Conservation (phyloP, 2,888 invertebrate species). For the Hirtodrosophila trivittata region DNA sequence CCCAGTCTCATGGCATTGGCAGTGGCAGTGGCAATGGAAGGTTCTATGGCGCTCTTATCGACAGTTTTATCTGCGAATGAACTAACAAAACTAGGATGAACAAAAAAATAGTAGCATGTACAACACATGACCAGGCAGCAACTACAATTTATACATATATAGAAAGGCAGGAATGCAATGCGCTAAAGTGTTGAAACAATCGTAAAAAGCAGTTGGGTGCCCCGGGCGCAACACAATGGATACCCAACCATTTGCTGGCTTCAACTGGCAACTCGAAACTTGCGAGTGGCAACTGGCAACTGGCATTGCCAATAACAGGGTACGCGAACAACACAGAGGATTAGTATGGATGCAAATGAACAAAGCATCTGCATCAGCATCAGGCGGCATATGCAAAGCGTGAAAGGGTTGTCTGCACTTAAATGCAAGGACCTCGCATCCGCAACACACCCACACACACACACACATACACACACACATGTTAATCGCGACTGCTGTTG, state of each 20-base stretch:
- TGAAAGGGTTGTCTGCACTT: constrained; percentile 55
- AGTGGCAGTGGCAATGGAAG: constrained; percentile 13
- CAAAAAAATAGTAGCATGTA: constrained; percentile 31
- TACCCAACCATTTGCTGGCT: no score
- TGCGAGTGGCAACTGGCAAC: constrained; percentile 26
- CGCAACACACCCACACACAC: constrained; percentile 12
- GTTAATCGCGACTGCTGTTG: constrained; percentile 58
- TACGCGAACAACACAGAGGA: constrained; percentile 44
- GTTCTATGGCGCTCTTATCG: constrained; percentile 50
- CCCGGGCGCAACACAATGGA: constrained; percentile 42
- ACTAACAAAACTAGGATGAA: constrained; percentile 44
- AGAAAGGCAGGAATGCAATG: constrained; percentile 57
- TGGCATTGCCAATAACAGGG: constrained; percentile 43
- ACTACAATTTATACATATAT: no score
- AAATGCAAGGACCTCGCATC: constrained; percentile 61
- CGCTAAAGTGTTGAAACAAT: constrained; percentile 78
- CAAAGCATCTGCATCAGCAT: constrained; percentile 58
- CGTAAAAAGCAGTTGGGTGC: constrained; percentile 69
- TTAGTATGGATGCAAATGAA: constrained; percentile 75
- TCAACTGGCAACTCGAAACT: constrained; percentile 19
- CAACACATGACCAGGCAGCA: constrained; percentile 30
- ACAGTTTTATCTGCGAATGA: constrained; percentile 65
- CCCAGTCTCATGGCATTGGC: constrained; percentile 12
- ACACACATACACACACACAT: constrained; percentile 36
- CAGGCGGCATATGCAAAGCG: constrained; percentile 59